phyloP scores from a whole-genome alignment of 2,797 vertebrate species.

The Hypotaenidia okinawae region DNA sequence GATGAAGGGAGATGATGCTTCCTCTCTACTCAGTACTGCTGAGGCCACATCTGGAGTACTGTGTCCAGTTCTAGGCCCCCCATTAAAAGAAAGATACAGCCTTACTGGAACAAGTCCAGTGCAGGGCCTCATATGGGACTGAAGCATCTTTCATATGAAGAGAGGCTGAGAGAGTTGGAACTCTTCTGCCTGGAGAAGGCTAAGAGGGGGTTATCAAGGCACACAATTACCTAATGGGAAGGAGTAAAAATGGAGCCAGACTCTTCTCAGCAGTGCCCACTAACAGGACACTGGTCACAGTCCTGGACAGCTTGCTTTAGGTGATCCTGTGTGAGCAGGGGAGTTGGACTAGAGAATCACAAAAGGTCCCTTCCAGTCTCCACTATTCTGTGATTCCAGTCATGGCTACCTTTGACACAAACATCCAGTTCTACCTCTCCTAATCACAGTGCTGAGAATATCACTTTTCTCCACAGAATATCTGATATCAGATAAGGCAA shows the following conservation, averaged over 20 bases:
- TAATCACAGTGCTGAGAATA: neutral
- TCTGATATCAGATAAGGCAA: neutral
- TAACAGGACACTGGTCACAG: no score
- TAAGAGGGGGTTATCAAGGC: neutral
- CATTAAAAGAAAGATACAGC: neutral
- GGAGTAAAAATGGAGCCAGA: neutral
- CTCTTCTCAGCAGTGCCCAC: neutral
- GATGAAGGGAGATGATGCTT: neutral
- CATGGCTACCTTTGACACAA: neutral
- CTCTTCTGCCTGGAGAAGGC: neutral
- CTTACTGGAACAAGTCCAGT: neutral
- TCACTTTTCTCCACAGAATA: neutral
- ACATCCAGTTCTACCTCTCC: neutral
- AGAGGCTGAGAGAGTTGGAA: neutral
- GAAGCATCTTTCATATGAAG: neutral
- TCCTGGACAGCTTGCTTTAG: neutral
- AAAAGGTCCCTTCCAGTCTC: neutral
- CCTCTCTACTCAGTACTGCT: neutral
- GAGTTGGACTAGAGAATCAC: neutral
- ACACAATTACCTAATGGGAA: neutral
- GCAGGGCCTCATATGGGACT: neutral
- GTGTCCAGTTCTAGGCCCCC: neutral
- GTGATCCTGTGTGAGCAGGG: neutral
- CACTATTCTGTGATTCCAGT: neutral
- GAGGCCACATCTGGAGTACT: neutral